Evolutionary conservation across 1,140 invertebrate genomes (phyloP).

Genomic region (Olivierus martensii): DNA sequence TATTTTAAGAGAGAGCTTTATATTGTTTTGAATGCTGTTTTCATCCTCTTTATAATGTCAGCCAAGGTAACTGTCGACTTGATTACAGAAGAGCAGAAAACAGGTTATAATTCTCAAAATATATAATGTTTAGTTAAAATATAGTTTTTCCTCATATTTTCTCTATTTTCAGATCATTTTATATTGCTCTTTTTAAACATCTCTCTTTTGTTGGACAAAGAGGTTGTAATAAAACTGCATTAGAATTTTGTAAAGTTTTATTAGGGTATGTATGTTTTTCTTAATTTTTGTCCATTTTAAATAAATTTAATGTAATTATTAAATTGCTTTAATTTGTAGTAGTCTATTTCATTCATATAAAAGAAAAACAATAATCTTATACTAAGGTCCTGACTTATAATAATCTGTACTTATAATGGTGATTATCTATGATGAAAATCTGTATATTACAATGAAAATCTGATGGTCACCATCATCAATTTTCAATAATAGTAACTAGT

Average conservation of each 20-base stretch:
- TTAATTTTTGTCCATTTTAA: too few relatives aligned
- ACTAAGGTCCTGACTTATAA: too few relatives aligned
- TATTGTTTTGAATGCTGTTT: conserved; percentile 61
- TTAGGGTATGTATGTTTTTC: conserved; percentile 26
- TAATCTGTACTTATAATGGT: too few relatives aligned
- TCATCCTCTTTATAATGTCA: conserved; percentile 64
- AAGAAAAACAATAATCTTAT: too few relatives aligned
- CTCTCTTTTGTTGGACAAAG: conserved; percentile 60
- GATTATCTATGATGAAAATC: too few relatives aligned
- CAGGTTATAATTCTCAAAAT: conserved; percentile 31
- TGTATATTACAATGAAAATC: too few relatives aligned
- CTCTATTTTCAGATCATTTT: conserved; percentile 48
- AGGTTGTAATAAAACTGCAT: conserved; percentile 38
- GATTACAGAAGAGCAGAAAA: conserved; percentile 75
- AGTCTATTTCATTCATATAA: too few relatives aligned
- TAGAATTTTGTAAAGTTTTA: conserved; percentile 37
- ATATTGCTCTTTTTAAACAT: conserved; percentile 72
- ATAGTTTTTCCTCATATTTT: not conserved
- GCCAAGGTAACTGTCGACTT: conserved; percentile 54
- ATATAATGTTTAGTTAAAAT: too few relatives aligned
- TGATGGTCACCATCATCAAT: too few relatives aligned
- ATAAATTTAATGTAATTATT: too few relatives aligned
- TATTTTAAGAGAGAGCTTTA: conserved; percentile 47
- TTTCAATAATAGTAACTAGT: too few relatives aligned
- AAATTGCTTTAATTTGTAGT: too few relatives aligned